A percentile compares a stretch with the other conserved stretches of the same genome.
phyloP scores from a whole-genome alignment of 1,140 invertebrate species.

The Nasonia giraulti region DNA sequence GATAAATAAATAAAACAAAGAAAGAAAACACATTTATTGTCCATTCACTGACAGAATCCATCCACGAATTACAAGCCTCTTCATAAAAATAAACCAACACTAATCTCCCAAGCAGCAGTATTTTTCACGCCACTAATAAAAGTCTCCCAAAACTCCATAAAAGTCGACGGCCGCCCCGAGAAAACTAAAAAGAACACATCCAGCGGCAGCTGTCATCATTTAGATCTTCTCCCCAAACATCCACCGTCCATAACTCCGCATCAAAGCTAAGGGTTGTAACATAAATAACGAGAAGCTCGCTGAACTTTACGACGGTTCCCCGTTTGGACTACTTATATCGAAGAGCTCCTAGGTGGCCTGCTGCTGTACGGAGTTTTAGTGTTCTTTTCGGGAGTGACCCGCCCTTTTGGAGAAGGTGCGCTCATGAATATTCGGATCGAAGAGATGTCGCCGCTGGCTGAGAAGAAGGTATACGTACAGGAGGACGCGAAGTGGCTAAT shows the following conservation, averaged over 20 bases:
- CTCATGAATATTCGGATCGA: conserved; percentile 24
- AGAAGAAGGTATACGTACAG: background rate
- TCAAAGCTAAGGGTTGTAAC: conserved; percentile 30
- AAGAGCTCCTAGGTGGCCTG: background rate
- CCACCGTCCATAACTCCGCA: background rate
- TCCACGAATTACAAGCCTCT: background rate
- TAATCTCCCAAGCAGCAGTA: background rate
- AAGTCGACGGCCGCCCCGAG: background rate
- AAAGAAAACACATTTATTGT: too few relatives aligned
- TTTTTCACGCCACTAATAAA: background rate
- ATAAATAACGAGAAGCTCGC: conserved; percentile 39
- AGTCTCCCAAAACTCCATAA: background rate
- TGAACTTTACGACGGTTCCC: conserved; percentile 28
- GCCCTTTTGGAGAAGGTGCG: background rate
- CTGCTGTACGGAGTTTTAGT: background rate
- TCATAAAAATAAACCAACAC: background rate
- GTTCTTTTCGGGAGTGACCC: conserved; percentile 11
- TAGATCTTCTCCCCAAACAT: background rate
- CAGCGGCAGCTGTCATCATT: background rate
- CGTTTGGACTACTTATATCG: conserved; percentile 28
- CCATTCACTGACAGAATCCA: too few relatives aligned
- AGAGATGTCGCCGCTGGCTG: background rate
- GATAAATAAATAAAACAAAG: too few relatives aligned
- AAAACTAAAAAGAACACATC: background rate
- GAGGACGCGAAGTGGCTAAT: background rate